These are phyloP conservation scores for Notodonta ziczac DNA, from an alignment of 2,888 invertebrate species.

Conservation along the genomic window DNA sequence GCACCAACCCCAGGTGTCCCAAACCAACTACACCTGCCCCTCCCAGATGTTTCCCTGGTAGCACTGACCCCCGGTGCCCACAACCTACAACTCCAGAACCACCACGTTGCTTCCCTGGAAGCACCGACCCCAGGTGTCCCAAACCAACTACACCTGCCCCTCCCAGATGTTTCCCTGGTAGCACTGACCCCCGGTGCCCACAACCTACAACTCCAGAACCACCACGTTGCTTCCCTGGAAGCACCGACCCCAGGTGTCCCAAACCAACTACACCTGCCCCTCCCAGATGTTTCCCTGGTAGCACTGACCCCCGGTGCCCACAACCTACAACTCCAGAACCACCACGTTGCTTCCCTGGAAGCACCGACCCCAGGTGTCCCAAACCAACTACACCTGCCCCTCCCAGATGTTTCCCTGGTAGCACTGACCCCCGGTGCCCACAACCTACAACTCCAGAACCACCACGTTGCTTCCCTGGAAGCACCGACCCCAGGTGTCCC, in stretches of 20 bases:
- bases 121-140: constrained; percentile 29
- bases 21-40: constrained; percentile 43
- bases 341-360: constrained; percentile 52
- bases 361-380: constrained; percentile 49
- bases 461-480: constrained; percentile 12
- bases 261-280: constrained; percentile 42
- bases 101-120: constrained; percentile 23
- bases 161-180: constrained; percentile 48
- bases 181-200: constrained; percentile 41
- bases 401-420: constrained; percentile 51
- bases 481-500: constrained; percentile 43
- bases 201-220: constrained; percentile 32
- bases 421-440: constrained; percentile 50
- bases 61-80: constrained; percentile 37
- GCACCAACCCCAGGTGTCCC: constrained; percentile 23
- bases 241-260: constrained; percentile 50
- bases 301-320: constrained; percentile 46
- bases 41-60: constrained; percentile 42
- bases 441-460: constrained; percentile 35
- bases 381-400: constrained; percentile 40
- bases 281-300: constrained; percentile 9
- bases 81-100: constrained; percentile 29
- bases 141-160: constrained; percentile 41
- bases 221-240: constrained; percentile 43
- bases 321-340: constrained; percentile 37